Evolutionary conservation across 2,797 vertebrate genomes (phyloP).

Genomic region (Hippocampus kuda): DNA sequence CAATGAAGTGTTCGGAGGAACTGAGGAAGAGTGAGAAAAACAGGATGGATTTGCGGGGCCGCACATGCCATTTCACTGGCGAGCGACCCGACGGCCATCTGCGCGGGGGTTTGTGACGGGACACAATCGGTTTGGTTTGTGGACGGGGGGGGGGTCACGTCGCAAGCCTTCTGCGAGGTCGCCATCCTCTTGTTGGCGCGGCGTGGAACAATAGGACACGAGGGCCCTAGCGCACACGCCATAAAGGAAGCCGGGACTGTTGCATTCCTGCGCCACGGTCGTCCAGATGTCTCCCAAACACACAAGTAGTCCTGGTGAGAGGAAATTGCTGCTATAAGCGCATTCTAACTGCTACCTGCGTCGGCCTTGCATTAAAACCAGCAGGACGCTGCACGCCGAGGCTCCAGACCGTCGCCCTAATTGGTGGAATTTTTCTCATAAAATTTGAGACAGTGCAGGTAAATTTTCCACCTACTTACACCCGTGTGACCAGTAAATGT

Average conservation of each 20-base stretch:
- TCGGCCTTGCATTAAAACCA: constrained; percentile 8
- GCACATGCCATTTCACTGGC: constrained; percentile 17
- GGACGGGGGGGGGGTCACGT: constrained; percentile 13
- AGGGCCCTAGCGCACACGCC: constrained; percentile 14
- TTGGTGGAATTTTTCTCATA: too few relatives aligned
- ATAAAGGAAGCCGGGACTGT: constrained; percentile 48
- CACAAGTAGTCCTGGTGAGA: constrained; percentile 2
- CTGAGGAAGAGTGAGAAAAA: constrained; percentile 60
- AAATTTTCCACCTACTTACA: too few relatives aligned
- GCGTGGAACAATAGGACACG: constrained; percentile 52
- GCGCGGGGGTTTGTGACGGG: constrained; percentile 19
- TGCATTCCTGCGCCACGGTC: constrained; percentile 47
- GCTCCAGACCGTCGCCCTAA: too few relatives aligned
- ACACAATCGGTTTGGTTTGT: constrained; percentile 28
- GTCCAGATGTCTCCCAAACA: constrained; percentile 39
- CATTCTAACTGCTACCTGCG: constrained; percentile 7
- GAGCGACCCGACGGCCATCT: constrained; percentile 24
- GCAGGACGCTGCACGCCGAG: background rate
- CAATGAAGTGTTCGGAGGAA: background rate
- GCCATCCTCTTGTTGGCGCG: constrained; percentile 35
- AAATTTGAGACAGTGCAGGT: too few relatives aligned
- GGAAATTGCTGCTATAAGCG: constrained; percentile 20
- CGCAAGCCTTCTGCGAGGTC: constrained; percentile 8
- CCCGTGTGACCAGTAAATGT: too few relatives aligned
- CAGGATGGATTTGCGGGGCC: constrained; percentile 52